Evolutionary conservation across 2,113 vertebrate genomes (phyloP).

Genomic region (Sapajus apella): DNA sequence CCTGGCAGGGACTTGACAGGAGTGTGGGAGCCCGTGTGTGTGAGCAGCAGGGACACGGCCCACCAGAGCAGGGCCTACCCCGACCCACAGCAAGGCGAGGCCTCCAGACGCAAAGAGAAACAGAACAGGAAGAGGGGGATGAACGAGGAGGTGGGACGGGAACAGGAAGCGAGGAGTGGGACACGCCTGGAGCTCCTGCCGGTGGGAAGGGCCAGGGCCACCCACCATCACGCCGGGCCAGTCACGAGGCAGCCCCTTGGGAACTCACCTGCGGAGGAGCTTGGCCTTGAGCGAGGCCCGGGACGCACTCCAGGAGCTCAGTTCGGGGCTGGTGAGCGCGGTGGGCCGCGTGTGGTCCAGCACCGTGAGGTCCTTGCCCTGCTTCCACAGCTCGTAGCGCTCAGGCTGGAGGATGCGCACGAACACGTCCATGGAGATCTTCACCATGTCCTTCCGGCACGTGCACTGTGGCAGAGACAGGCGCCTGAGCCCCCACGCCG

Average conservation of each 20-base stretch:
- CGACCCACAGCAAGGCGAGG: not conserved
- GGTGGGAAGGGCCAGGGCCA: not conserved
- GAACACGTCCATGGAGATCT: conserved; percentile 99
- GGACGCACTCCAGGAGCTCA: conserved; percentile 92
- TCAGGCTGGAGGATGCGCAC: conserved; percentile 95
- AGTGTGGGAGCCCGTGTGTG: not conserved
- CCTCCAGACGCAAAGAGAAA: not conserved
- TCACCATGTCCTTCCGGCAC: conserved; percentile 98
- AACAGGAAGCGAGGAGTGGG: not conserved
- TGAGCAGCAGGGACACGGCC: fast-evolving
- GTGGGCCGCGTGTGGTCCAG: conserved; percentile 95
- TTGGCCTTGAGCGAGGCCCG: conserved; percentile 88
- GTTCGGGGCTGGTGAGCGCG: conserved; percentile 89
- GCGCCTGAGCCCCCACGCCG: not conserved
- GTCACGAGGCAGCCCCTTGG: fast-evolving
- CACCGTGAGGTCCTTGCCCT: conserved; percentile 90
- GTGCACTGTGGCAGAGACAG: conserved; percentile 87
- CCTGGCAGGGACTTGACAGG: not conserved
- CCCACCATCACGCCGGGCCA: not conserved
- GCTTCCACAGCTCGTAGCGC: conserved; percentile 96
- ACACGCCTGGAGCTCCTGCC: not conserved
- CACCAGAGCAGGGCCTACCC: fast-evolving
- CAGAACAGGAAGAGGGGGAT: not conserved
- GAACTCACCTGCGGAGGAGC: conserved; percentile 89
- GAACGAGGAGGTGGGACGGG: too few relatives aligned